phyloP scores from a whole-genome alignment of 2,888 invertebrate species.

The Trilocha varians region DNA sequence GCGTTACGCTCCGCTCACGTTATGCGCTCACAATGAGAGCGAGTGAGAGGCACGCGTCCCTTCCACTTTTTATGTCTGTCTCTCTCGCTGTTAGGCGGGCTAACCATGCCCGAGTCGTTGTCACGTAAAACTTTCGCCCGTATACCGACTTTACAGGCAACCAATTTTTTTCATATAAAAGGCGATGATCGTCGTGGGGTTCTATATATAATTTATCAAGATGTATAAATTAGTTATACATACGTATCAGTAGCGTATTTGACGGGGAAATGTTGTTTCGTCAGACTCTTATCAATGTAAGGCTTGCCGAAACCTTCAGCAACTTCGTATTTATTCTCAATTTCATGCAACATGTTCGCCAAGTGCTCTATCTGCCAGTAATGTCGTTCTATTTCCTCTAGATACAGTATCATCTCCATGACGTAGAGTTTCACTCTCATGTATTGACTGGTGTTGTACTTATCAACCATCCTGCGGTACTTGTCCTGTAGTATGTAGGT shows the following conservation, averaged over 20 bases:
- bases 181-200: no score
- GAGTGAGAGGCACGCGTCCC: no score
- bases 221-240: no score
- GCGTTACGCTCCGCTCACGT: no score
- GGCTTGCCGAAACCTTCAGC: neutral
- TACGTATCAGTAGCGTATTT: neutral
- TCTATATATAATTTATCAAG: no score
- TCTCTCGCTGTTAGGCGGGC: no score
- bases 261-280: neutral
- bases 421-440: constrained; percentile 2
- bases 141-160: no score
- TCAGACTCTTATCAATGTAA: neutral
- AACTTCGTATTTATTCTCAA: constrained; percentile 21
- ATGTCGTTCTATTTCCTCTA: constrained; percentile 15
- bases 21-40: no score
- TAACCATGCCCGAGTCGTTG: no score
- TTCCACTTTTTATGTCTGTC: no score
- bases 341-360: constrained; percentile 29
- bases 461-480: constrained; percentile 35
- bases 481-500: constrained; percentile 22
- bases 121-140: no score
- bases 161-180: no score
- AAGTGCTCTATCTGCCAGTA: constrained; percentile 23
- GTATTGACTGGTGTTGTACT: constrained; percentile 14
- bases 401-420: constrained; percentile 13